Conservation (phyloP, 2,797 vertebrate genomes). For the Potorous gilbertii region DNA sequence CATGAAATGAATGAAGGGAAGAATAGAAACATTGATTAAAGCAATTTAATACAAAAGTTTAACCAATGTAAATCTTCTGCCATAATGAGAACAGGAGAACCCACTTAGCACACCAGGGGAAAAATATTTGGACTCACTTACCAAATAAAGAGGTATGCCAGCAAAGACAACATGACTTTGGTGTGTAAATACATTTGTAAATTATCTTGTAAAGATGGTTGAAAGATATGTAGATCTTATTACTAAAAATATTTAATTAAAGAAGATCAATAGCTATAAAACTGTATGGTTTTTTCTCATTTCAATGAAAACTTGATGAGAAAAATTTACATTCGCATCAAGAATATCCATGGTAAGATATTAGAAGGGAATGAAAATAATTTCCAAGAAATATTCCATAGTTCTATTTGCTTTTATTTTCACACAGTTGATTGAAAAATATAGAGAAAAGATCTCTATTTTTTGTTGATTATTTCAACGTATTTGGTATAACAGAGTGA, state of each 20-base stretch:
- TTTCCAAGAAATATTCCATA: background rate
- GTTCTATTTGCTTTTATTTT: background rate
- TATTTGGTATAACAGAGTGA: background rate
- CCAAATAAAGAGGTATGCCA: background rate
- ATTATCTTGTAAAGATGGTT: background rate
- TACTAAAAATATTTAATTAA: background rate
- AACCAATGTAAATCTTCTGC: background rate
- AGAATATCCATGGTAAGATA: background rate
- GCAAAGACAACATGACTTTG: background rate
- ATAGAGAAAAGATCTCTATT: background rate
- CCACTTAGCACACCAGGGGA: background rate
- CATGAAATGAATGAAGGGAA: background rate
- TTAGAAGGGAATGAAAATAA: background rate
- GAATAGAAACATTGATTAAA: background rate
- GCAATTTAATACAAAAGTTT: background rate
- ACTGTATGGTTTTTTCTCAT: background rate
- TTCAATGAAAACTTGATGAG: background rate
- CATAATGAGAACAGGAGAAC: background rate
- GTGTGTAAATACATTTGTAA: background rate
- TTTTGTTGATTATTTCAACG: background rate
- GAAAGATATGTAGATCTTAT: background rate
- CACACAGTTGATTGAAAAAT: background rate
- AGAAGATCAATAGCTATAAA: background rate
- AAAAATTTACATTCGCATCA: background rate
- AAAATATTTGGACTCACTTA: background rate